These are phyloP conservation scores for Drosophila orena DNA, from an alignment of 1,140 invertebrate species.

Conservation along the genomic window DNA sequence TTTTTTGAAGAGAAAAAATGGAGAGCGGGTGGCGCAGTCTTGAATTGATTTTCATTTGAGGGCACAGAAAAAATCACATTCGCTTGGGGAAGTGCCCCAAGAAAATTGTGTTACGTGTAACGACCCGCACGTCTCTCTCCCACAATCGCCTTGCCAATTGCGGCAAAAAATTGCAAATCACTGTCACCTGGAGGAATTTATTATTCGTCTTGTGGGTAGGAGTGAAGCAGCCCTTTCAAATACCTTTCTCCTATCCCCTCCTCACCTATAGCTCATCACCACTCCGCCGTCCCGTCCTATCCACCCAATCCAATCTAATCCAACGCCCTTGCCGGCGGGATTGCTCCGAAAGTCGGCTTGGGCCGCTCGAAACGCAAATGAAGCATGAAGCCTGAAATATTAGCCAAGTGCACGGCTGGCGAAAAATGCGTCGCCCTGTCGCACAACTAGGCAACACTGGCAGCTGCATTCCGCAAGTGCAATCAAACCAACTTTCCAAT, in stretches of 20 bases:
- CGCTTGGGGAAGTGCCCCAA: constrained; percentile 47
- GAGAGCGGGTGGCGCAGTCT: not conserved
- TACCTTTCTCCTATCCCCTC: constrained; percentile 27
- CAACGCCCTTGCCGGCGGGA: constrained; percentile 35
- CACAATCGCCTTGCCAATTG: constrained; percentile 13
- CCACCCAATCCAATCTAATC: constrained; percentile 16
- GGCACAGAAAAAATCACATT: constrained; percentile 45
- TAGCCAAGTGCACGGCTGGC: constrained; percentile 40
- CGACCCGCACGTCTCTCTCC: constrained; percentile 7
- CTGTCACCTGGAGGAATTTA: constrained; percentile 62
- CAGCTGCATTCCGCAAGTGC: constrained; percentile 69
- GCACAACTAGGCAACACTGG: constrained; percentile 65
- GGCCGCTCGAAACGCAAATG: constrained; percentile 53
- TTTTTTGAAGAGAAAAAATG: too few species aligned
- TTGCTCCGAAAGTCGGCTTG: constrained; percentile 35
- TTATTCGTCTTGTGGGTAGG: constrained; percentile 45
- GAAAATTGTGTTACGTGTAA: constrained; percentile 66
- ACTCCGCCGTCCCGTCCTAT: not conserved
- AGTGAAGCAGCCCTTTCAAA: constrained; percentile 20
- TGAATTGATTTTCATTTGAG: constrained; percentile 67
- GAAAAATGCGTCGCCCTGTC: constrained; percentile 67
- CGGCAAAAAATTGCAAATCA: constrained; percentile 37
- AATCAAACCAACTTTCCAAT: constrained; percentile 80
- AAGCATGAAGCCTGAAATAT: constrained; percentile 73
- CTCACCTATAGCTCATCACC: constrained; percentile 4